Evolutionary conservation across 2,797 vertebrate genomes (phyloP), one percentile per base, ranked within the genome.

Genomic region (Clarias pachynema): DNA sequence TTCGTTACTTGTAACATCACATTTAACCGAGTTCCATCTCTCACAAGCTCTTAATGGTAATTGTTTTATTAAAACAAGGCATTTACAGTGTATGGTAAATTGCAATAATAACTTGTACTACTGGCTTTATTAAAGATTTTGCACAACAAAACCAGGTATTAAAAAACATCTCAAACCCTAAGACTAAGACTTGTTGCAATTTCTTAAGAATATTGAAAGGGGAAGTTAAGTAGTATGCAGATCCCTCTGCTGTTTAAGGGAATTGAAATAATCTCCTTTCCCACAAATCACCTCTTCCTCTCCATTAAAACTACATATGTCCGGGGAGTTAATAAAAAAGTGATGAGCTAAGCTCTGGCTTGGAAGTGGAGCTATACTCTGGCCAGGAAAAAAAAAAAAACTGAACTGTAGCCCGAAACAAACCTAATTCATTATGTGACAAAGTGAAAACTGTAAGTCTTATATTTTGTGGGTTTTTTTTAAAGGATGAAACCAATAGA

Each of bases 111-210:
- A 60, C 26, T 77, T 62, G 18, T 62, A 72, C 40, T 63, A 37
- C 18, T 81, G 34, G 31, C 29, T 62, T 78, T 59, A 60, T 79
- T 75, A 79, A 49, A 20, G 15, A 57, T 57, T 69, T 78, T 82
- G 53, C 34, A 79, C 57, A 86, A 59, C 24, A 49, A 26, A 22
- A 60, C 53, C 18, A 20, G n/a, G 57, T 69, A 68, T 84, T 44
- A 78, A 77, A 84, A 84, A 1, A 68, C n/a, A 60, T 62, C 0
- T 5, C 16, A 31, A 74, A 34, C 63, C 12, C 72, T 18, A 62
- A 44, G 72, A 65, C 10, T 62, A 60, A 40, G 72, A 65, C 10
- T 62, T 18, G 18, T 18, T 20, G 56, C 20, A 15, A 14, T n/a
- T 85, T 26, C 15, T 62, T 57, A 37, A 62, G 31, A 24, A 65